Evolutionary conservation across 2,888 invertebrate genomes (phyloP).

Genomic region (Tetheella fluctuosa): DNA sequence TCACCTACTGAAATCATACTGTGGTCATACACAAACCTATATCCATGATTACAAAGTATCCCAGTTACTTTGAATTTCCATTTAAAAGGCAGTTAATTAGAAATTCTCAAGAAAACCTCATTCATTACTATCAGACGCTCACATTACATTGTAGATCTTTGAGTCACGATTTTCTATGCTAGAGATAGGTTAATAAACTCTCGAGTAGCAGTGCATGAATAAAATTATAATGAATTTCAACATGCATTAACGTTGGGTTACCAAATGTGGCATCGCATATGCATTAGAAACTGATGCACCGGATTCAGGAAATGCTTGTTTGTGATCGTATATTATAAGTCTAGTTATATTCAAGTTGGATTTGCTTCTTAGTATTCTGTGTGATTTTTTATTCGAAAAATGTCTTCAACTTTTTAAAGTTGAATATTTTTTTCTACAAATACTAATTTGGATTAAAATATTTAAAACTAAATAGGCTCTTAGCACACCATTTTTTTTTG

Average conservation of each 20-base stretch:
- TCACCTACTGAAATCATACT: too few species aligned
- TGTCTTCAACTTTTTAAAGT: too few species aligned
- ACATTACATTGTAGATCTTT: constrained; percentile 44
- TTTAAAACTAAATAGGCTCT: too few species aligned
- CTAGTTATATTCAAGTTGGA: not conserved
- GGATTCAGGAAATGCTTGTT: constrained; percentile 31
- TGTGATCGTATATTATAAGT: constrained; percentile 24
- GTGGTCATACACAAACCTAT: too few species aligned
- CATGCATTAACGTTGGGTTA: constrained; percentile 59
- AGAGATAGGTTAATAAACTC: constrained; percentile 56
- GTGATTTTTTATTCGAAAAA: not conserved
- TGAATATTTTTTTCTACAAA: too few species aligned
- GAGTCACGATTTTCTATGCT: constrained; percentile 22
- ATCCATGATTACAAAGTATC: constrained; percentile 9
- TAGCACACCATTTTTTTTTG: too few species aligned
- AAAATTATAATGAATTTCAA: constrained; percentile 77
- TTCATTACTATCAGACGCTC: constrained; percentile 38
- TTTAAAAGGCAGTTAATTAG: constrained; percentile 14
- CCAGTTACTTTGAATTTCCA: not conserved
- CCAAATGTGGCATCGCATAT: constrained; percentile 62
- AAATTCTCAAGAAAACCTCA: constrained; percentile 13
- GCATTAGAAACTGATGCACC: constrained; percentile 51
- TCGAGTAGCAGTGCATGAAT: constrained; percentile 61
- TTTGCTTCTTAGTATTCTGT: not conserved
- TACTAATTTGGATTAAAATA: too few species aligned